phyloP scores from a whole-genome alignment of 92 coral and sea anemone genomes.

The Zoanthus gigantus region DNA sequence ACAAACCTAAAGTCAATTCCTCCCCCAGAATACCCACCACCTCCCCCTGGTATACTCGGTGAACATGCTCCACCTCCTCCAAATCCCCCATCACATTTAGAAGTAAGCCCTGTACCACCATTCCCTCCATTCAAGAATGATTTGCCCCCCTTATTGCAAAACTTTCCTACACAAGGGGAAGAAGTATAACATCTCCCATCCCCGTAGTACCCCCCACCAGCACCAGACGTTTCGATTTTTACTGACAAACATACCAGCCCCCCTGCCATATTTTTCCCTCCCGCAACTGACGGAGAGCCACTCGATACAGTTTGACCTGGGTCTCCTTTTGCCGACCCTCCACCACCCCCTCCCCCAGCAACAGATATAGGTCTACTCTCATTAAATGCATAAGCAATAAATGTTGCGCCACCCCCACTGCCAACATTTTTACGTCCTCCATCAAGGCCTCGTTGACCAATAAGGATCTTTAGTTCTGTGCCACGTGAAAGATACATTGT shows the following conservation, averaged over 20 bases:
- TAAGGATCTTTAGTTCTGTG: constrained; percentile 25
- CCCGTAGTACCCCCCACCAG: constrained; percentile 25
- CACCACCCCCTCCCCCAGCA: constrained; percentile 49
- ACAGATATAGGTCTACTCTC: constrained; percentile 28
- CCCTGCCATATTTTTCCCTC: constrained; percentile 38
- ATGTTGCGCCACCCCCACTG: constrained; percentile 46
- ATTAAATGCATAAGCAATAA: constrained; percentile 6
- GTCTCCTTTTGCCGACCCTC: constrained; percentile 27
- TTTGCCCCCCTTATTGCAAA: constrained; percentile 23
- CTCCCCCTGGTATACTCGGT: constrained; percentile 28
- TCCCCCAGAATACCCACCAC: constrained; percentile 48
- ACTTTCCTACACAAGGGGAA: not conserved
- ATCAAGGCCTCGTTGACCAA: constrained; percentile 27
- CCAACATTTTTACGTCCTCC: constrained; percentile 10
- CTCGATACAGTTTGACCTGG: constrained; percentile 36
- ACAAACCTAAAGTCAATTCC: not conserved
- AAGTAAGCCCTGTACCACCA: not conserved
- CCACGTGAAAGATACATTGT: constrained; percentile 42
- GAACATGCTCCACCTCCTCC: constrained; percentile 43
- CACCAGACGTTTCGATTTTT: not conserved
- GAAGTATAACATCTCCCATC: constrained; percentile 11
- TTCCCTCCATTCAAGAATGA: constrained; percentile 24
- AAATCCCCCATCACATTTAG: constrained; percentile 41
- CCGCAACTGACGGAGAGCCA: constrained; percentile 2
- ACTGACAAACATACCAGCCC: constrained; percentile 25